A percentile compares a stretch with the other conserved stretches of the same genome.
Conservation (phyloP, 2,113 vertebrate species). For the Pseudorhombus dupliciocellatus region DNA sequence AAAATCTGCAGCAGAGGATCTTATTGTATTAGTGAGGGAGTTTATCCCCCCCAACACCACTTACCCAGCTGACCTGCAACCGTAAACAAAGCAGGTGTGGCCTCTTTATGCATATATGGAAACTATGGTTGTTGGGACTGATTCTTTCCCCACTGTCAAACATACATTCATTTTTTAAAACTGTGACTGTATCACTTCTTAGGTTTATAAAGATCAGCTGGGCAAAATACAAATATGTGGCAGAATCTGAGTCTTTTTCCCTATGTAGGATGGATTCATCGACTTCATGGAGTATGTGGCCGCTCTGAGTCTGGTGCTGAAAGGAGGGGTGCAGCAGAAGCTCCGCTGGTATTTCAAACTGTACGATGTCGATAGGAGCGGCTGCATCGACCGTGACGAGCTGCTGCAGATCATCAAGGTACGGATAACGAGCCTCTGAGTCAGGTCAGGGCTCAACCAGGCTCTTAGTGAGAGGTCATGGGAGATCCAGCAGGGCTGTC, state of each 20-base stretch:
- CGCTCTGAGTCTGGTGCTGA: constrained; percentile 85
- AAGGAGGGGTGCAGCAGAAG: constrained; percentile 87
- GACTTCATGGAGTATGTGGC: constrained; percentile 90
- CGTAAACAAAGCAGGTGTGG: neutral
- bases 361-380: constrained; percentile 85
- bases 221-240: neutral
- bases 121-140: neutral
- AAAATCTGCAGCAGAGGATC: neutral
- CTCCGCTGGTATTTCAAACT: constrained; percentile 89
- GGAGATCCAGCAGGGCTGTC: neutral
- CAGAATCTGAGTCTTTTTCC: neutral
- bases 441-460: neutral
- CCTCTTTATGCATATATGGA: neutral
- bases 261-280: constrained; percentile 84
- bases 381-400: constrained; percentile 85
- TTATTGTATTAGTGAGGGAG: constrained; percentile 21
- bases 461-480: neutral
- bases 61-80: constrained; percentile 28
- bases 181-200: neutral
- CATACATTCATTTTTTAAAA: neutral
- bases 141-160: neutral
- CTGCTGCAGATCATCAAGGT: constrained; percentile 87
- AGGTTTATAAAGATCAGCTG: neutral
- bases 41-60: constrained; percentile 13
- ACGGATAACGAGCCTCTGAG: neutral